Base-by-base conservation (phyloP, 2,797 vertebrate genomes). In the Melanogrammus aeglefinus region DNA sequence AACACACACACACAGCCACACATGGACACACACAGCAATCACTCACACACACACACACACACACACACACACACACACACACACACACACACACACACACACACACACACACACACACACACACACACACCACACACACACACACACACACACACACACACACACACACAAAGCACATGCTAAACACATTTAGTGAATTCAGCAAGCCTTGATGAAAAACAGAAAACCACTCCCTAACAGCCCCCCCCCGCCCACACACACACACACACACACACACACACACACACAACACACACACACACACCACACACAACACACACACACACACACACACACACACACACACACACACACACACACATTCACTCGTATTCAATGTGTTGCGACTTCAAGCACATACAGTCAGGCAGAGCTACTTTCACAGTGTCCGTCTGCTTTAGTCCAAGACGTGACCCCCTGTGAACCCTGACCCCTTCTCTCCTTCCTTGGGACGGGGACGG, bases 341-440 rank as follows among this genome's bases (percentile, higher is more conserved):
- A 71, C 69, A 71, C 69, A 71, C 69, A 71, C 69, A 27, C 76
- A 75, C 7, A 47, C 41, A 57, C 39, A 57, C 74, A 75, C 74
- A 75, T 47, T 47, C 66, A 69, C 76, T 76, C 80, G 14, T 9
- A 44, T 14, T 12, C 10, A 12, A 44, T 44, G 41, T 44, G 41
- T 44, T 66, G 18, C 18, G 80, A 87, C 83, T 51, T 51, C 24
- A 21, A 77, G 80, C 83, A 63, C 83, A 73, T 83, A 81, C 82
- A 74, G 79, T 86, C 86, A 83, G 9, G 9, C 36, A 36, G 80
- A 74, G 83, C 77, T 83, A 77, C 86, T 83, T 83, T 71, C 75
- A 75, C 83, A 72, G 78, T 81, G 86, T 89, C 83, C 75, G 79
- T 72, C 74, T 79, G 82, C 81, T 47, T 85, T 86, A 86, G 86